These are phyloP conservation scores for Heliconius ismenius DNA, from an alignment of 2,888 invertebrate genomes.

Conservation along the genomic window DNA sequence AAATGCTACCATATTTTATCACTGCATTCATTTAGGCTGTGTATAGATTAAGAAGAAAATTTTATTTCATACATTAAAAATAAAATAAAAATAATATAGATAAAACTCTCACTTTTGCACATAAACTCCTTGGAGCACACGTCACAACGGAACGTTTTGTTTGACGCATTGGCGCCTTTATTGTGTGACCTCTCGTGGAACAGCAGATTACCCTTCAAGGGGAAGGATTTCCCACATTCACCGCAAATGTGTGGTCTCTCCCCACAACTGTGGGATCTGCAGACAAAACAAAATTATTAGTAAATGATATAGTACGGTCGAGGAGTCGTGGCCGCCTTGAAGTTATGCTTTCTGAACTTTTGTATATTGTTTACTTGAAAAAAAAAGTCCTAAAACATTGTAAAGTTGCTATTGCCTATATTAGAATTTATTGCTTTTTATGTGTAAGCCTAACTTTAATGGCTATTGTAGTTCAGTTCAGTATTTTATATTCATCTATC, in stretches of 20 bases:
- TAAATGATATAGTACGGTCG: neutral
- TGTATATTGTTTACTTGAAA: neutral
- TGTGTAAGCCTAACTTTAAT: too few relatives aligned
- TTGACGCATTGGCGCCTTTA: conserved; percentile 84
- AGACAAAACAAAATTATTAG: neutral
- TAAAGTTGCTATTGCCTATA: too few relatives aligned
- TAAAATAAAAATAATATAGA: neutral
- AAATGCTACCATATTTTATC: neutral
- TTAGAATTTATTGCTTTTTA: too few relatives aligned
- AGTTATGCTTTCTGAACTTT: too few relatives aligned
- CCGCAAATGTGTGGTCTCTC: conserved; percentile 92
- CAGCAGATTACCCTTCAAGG: conserved; percentile 90
- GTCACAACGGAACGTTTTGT: conserved; percentile 88
- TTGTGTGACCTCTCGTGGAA: conserved; percentile 94
- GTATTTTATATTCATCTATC: neutral
- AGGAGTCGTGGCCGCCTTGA: too few relatives aligned
- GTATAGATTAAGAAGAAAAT: neutral
- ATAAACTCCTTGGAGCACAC: conserved; percentile 93
- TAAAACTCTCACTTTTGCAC: conserved; percentile 85
- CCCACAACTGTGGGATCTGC: conserved; percentile 84
- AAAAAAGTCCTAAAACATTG: too few relatives aligned
- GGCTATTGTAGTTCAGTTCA: too few relatives aligned
- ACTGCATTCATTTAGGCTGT: neutral
- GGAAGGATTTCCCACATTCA: conserved; percentile 93
- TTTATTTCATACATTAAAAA: neutral